Percentiles rank a stretch among this genome's conserved stretches.
Evolutionary conservation across 2,113 vertebrate species (phyloP).

Genomic region (Anguilla rostrata): DNA sequence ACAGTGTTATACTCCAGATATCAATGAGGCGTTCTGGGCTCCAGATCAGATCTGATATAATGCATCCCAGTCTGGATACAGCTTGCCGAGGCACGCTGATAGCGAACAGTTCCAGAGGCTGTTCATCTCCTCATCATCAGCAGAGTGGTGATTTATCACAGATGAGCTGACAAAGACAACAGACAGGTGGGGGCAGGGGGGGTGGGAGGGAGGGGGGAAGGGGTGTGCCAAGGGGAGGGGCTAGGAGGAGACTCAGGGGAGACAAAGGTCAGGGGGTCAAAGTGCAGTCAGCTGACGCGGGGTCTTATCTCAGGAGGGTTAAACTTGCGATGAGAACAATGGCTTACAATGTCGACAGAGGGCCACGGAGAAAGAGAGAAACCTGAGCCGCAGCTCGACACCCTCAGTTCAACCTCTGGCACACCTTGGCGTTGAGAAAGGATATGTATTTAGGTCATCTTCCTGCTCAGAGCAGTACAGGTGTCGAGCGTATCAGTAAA

Average conservation of each 20-base stretch:
- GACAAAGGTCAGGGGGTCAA: constrained; percentile 8
- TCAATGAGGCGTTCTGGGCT: neutral
- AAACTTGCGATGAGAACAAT: neutral
- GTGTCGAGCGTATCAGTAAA: neutral
- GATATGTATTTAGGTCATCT: constrained; percentile 25
- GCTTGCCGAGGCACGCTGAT: neutral
- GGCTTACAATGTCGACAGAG: neutral
- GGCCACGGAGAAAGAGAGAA: neutral
- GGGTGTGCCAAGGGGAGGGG: neutral
- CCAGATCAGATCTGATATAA: neutral
- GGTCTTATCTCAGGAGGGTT: neutral
- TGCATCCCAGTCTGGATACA: neutral
- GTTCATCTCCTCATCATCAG: neutral
- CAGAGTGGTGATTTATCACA: neutral
- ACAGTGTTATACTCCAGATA: neutral
- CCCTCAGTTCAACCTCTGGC: neutral
- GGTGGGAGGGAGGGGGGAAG: neutral
- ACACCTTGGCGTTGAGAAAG: neutral
- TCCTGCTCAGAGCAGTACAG: constrained; percentile 2
- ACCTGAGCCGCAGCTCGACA: neutral
- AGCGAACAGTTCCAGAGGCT: neutral
- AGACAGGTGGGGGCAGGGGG: neutral
- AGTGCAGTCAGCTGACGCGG: neutral
- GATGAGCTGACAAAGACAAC: neutral
- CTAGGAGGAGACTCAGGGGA: neutral